phyloP scores from a whole-genome alignment of 2,888 invertebrate species.

The Hypena proboscidalis region DNA sequence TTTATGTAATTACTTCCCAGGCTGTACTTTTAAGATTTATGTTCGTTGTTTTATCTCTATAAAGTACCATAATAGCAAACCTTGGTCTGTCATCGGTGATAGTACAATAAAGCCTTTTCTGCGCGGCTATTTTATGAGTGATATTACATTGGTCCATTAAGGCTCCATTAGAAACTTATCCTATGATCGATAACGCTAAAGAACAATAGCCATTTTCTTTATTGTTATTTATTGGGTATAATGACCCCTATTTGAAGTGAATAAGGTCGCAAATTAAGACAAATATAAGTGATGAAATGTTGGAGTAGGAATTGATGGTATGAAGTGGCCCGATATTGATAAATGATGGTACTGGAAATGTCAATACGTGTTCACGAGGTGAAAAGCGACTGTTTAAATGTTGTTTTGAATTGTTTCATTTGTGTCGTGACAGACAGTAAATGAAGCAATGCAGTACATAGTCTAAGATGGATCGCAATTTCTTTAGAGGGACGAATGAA shows the following conservation, averaged over 20 bases:
- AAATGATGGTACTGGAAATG: slow-evolving; percentile 5
- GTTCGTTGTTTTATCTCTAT: slow-evolving; percentile 10
- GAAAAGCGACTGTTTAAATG: not conserved
- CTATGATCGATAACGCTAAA: slow-evolving; percentile 43
- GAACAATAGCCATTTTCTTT: slow-evolving; percentile 44
- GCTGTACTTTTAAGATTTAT: not conserved
- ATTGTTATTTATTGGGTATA: slow-evolving; percentile 32
- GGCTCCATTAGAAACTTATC: slow-evolving; percentile 34
- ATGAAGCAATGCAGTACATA: too few relatives aligned
- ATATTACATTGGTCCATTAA: slow-evolving; percentile 38
- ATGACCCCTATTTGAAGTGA: slow-evolving; percentile 23
- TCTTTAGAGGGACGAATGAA: too few relatives aligned
- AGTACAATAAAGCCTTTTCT: slow-evolving; percentile 12
- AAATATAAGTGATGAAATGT: slow-evolving; percentile 29
- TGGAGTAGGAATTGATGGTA: slow-evolving; percentile 14
- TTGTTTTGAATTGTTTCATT: not conserved
- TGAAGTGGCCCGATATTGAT: slow-evolving; percentile 7
- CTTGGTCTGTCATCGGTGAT: slow-evolving; percentile 28
- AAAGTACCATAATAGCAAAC: slow-evolving; percentile 16
- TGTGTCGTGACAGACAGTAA: too few relatives aligned
- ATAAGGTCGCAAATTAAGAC: slow-evolving; percentile 25
- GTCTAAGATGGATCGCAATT: too few relatives aligned
- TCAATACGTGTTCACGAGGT: not conserved
- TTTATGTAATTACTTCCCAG: too few relatives aligned
- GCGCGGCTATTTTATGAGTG: slow-evolving; percentile 16